Evolutionary conservation across 2,888 invertebrate species (phyloP).

Genomic region (Deroplatys truncata): DNA sequence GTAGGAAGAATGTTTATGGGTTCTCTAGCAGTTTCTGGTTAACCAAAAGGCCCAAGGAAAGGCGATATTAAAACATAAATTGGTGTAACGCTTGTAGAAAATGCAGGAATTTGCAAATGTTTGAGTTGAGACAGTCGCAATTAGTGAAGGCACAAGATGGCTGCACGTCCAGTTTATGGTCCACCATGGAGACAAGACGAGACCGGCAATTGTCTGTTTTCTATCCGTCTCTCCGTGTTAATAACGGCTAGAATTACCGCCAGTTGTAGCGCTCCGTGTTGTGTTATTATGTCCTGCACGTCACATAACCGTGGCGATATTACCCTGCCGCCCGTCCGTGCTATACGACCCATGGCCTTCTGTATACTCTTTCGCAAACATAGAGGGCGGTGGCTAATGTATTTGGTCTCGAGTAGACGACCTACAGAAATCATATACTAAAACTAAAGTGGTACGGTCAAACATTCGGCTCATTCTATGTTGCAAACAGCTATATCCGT

Average conservation of each 20-base stretch:
- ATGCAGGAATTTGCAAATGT: background rate
- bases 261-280: background rate
- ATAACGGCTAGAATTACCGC: conserved; percentile 2
- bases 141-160: background rate
- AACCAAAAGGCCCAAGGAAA: background rate
- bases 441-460: too few relatives aligned
- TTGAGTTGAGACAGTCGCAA: background rate
- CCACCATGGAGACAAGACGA: background rate
- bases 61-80: background rate
- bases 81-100: background rate
- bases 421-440: too few relatives aligned
- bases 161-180: background rate
- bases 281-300: background rate
- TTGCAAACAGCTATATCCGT: too few relatives aligned
- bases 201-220: background rate
- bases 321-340: background rate
- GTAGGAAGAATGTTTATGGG: too few relatives aligned
- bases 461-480: too few relatives aligned
- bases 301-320: conserved; percentile 6
- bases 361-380: background rate
- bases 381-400: background rate
- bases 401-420: background rate
- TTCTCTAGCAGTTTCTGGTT: too few relatives aligned
- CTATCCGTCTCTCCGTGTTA: background rate
- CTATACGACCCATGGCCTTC: background rate